Conservation (phyloP, 2,113 vertebrate species). For the Bungarus multicinctus region DNA sequence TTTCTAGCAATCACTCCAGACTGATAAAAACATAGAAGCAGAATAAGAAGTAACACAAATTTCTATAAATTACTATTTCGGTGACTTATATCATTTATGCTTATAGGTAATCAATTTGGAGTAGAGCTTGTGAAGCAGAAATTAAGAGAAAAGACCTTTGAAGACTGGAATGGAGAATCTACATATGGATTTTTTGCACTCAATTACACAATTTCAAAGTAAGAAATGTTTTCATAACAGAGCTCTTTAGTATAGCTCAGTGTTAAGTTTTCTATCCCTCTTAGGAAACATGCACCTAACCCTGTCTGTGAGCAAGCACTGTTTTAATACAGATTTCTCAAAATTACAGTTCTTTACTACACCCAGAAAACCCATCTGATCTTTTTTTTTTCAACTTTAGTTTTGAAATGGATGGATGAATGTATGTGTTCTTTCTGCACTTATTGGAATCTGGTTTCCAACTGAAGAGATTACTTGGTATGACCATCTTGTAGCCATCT, state of each 20-base stretch:
- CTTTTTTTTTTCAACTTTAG: not conserved
- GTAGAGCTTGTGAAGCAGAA: constrained; percentile 54
- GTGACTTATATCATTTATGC: constrained; percentile 8
- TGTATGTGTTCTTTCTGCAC: not conserved
- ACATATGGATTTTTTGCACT: constrained; percentile 43
- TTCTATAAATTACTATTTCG: not conserved
- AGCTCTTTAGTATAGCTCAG: not conserved
- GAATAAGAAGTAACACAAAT: not conserved
- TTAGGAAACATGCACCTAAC: not conserved
- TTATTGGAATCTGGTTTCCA: not conserved
- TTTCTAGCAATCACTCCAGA: not conserved
- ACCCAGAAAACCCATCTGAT: not conserved
- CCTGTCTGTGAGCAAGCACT: not conserved
- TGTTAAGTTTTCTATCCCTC: not conserved
- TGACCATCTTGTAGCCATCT: not conserved
- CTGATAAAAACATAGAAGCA: not conserved
- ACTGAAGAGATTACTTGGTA: not conserved
- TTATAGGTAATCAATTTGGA: constrained; percentile 51
- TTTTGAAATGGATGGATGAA: not conserved
- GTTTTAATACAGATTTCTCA: not conserved
- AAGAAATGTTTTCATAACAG: not conserved
- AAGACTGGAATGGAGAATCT: constrained; percentile 47
- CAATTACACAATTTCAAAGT: constrained; percentile 56
- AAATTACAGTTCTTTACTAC: not conserved
- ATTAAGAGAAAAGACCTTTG: constrained; percentile 44